Evolutionary conservation across 92 coral and sea anemone genomes (phyloP), one percentile per base, ranked within the genome.

Genomic region (Zoanthus sansibaricus): DNA sequence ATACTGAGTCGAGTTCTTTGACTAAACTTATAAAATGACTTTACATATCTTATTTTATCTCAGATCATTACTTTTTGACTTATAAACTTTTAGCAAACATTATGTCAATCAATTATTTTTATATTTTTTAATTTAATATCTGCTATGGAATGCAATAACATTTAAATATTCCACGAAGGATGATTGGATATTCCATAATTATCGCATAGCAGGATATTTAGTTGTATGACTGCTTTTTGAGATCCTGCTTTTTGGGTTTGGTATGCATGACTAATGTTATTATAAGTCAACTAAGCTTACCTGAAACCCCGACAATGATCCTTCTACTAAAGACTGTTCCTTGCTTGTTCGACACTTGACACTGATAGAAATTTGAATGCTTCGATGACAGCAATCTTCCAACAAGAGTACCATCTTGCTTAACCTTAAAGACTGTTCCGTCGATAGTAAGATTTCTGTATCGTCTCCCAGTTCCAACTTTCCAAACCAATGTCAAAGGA

Each of bases 281-380:
- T 11, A 49, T 1, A 49, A 11, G 21, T 16, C 15, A 9, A 6
- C 31, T 9, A 17, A 14, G 7, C 84, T 79, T 46, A 64, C 84
- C 84, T 20, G 84, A 79, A 7, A 79, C 72, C 16, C 18, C 20
- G 55, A 79, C 84, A n/a, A 9, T 12, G 0, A 79, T 42, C 59
- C 14, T 79, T 44, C 37, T 79, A 44, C 84, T 79, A 17, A 79
- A 45, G 37, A 64, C 84, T 14, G 42, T 62, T 7, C 84, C 84
- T 14, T 79, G 84, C 5, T 64, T 79, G 55, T 79, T 79, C 6
- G 84, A 79, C 54, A 79, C 84, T 7, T 17, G 18, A 4, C 84
- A 79, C 73, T 79, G 84, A 11, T 79, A 79, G 45, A n/a, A 79
- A 64, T 79, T 46, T 7, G 72, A 10, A 11, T 79, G 56, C 56